Base-by-base conservation (phyloP, 2,888 invertebrate species). In the Monochamus alternatus region DNA sequence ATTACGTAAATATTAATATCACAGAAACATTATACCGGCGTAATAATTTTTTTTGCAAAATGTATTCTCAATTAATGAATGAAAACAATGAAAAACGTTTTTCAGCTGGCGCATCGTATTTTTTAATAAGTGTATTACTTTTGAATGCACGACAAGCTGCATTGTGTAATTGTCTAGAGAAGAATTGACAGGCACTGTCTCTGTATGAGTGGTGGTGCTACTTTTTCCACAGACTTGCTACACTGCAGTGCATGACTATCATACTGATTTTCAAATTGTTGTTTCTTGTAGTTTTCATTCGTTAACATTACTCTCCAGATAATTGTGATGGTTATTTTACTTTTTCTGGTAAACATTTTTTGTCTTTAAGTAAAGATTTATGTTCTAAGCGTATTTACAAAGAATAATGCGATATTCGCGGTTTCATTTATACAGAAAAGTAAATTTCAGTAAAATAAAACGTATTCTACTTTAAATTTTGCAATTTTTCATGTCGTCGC, bases 301-400 rank as follows among this genome's bases (percentile, higher is more conserved):
- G 76, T 73, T 73, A 74, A 74, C 76, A 76, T 76, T 69, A 58
- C 69, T 73, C 76, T 69, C 69, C 43, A 44, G 73, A 66, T 76
- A 76, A 76, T 76, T 76, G 73, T 70, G 69, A 73, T 73, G 72
- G 63, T 72, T 75, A 75, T 72, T 75, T 75, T 59, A 58, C 55
- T 75, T 75, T 67, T 72, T 75, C 71, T 66, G 7, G 14, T 14
- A 38, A 62, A 70, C 65, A 65, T 70, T 75, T 70, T 70, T 70
- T 70, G 59, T 66, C 58, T 65, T 22, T 5, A 10, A 12, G 10
- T 47, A 30, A 10, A 64, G 64, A 64, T 64, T 64, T 64, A 64
- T 64, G 47, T 47, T 10, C 47, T 12, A 12, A 30, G 14, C 22
- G 14, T n/a, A 55, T n/a, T 52, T 52, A 52, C 22, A 22, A 44